Evolutionary conservation across 2,113 vertebrate species (phyloP).

Genomic region (Myiozetetes cayanensis): DNA sequence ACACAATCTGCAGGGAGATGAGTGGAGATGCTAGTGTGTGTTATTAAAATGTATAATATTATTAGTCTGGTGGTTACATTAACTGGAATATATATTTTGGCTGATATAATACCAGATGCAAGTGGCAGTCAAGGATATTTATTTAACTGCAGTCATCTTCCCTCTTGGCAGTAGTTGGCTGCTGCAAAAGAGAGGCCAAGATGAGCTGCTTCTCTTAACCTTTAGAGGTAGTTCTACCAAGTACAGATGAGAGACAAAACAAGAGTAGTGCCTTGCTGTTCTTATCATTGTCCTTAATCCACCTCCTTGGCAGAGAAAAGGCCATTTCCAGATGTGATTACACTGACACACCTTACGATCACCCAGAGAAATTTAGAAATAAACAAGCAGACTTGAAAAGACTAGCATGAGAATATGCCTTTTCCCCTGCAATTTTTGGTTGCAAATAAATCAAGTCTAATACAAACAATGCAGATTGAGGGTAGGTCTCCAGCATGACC

Average conservation of each 20-base stretch:
- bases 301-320: neutral
- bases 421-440: neutral
- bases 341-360: neutral
- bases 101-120: neutral
- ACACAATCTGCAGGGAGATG: neutral
- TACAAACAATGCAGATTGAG: neutral
- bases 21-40: neutral
- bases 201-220: neutral
- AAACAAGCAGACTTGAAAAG: neutral
- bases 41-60: neutral
- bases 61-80: neutral
- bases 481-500: neutral
- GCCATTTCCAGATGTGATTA: neutral
- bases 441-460: neutral
- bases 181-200: neutral
- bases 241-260: neutral
- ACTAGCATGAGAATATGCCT: neutral
- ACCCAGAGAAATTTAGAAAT: neutral
- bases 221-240: neutral
- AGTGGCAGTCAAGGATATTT: neutral
- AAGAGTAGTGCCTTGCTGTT: neutral
- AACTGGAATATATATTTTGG: neutral
- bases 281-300: neutral
- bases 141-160: neutral
- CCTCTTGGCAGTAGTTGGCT: neutral